Base-by-base conservation (phyloP, 2,113 vertebrate genomes). In the Muntiacus reevesi region DNA sequence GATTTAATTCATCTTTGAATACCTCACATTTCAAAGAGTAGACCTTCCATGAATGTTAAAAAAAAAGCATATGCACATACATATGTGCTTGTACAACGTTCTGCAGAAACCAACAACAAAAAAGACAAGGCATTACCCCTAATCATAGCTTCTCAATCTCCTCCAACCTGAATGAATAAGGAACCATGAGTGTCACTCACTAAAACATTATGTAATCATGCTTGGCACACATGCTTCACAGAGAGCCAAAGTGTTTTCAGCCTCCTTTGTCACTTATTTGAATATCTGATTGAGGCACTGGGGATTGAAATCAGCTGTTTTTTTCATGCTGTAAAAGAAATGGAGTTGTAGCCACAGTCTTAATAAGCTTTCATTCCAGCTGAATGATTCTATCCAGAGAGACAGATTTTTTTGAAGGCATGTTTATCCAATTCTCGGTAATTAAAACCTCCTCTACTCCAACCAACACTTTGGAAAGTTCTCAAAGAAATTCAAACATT, bases 181-280 rank as follows among this genome's bases (percentile, higher is more conserved):
- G 30, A 87, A 28, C n/a, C 30, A 0, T 21, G 43, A 45, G 17
- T 47, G 30, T 43, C 43, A 87, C 62, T 95, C 98, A 95, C 88
- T 97, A 96, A 96, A 86, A 94, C 27, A 33, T 71, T 81, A 27
- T 11, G 40, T 97, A 97, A 89, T 62, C n/a, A 47, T 17, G 21
- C 2, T 0, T 54, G 85, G 84, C 40, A 82, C 57, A 60, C 7
- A 1, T 17, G 45, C 28, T 85, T 97, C 92, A 89, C 60, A 40
- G 83, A 96, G 36, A 87, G 36, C 62, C 89, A 93, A 95, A 97
- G 91, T 92, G 54, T n/a, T 57, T 96, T 96, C 94, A 67, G 1
- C 89, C 64, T 87, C 97, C 78, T 97, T 94, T 98, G 94, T 97
- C 87, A 96, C 19, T 97, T 95, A 95, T 95, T 98, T 95, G 59